These are phyloP conservation scores for Tetramorium parvispinum DNA, from an alignment of 1,140 invertebrate species.

Conservation along the genomic window DNA sequence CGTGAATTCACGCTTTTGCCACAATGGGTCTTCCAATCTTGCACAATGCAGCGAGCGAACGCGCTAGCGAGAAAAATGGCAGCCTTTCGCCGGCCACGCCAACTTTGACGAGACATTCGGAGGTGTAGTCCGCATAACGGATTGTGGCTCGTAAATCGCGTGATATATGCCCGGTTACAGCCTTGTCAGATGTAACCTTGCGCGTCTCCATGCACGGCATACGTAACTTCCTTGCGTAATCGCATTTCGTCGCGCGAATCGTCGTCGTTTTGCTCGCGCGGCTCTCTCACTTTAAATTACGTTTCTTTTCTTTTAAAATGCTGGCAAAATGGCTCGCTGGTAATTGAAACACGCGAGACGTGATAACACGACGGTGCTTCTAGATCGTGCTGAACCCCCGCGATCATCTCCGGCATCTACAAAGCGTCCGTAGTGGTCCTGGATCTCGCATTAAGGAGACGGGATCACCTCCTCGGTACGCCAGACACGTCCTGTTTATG, in stretches of 20 bases:
- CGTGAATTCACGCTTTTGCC: neutral
- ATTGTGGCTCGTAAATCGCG: slow-evolving; percentile 11
- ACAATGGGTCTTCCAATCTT: neutral
- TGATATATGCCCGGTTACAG: neutral
- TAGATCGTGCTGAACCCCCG: neutral
- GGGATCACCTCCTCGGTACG: slow-evolving; percentile 56
- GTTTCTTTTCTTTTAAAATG: neutral
- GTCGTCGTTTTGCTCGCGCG: neutral
- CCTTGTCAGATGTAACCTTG: slow-evolving; percentile 5
- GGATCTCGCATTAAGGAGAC: slow-evolving; percentile 38
- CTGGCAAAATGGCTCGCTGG: neutral
- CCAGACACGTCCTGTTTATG: slow-evolving; percentile 64
- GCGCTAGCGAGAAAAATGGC: neutral
- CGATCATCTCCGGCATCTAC: neutral
- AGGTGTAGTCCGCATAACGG: slow-evolving; percentile 6
- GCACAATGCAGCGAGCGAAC: neutral
- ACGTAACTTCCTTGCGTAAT: slow-evolving; percentile 15
- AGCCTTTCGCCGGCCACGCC: neutral
- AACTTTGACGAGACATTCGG: neutral
- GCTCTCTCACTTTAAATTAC: slow-evolving; percentile 14
- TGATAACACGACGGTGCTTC: neutral
- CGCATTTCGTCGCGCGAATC: neutral
- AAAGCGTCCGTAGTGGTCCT: neutral
- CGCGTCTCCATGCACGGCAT: neutral
- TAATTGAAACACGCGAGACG: neutral